A percentile compares a stretch with the other conserved stretches of the same genome.
Evolutionary conservation across 2,797 vertebrate genomes (phyloP).

Genomic region (Melanotaenia nigrans): DNA sequence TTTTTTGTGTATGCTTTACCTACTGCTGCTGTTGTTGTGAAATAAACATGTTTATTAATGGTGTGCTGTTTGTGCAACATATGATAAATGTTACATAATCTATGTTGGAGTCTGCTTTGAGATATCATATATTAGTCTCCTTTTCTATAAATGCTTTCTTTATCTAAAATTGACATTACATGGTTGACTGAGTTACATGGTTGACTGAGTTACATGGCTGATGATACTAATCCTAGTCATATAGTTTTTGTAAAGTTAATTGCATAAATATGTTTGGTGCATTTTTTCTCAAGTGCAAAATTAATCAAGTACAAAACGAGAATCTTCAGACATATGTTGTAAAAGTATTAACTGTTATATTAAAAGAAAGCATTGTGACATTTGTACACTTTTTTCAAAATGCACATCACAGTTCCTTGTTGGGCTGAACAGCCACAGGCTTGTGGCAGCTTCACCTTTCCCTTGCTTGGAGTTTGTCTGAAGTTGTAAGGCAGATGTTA

Average conservation of each 20-base stretch:
- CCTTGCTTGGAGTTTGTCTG: conserved; percentile 16
- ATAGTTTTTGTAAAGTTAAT: conserved; percentile 32
- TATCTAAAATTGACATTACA: conserved; percentile 24
- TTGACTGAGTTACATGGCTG: conserved; percentile 30
- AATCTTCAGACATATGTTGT: conserved; percentile 58
- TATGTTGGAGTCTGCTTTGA: conserved; percentile 27
- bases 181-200: conserved; percentile 29
- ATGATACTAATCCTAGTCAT: conserved; percentile 29
- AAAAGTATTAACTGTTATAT: conserved; percentile 35
- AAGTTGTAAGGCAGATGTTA: conserved; percentile 38
- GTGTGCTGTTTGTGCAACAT: conserved; percentile 7
- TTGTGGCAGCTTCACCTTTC: conserved; percentile 24
- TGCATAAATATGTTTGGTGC: conserved; percentile 78
- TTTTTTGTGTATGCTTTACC: conserved; percentile 2
- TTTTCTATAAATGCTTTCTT: conserved; percentile 51
- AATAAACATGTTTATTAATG: background rate
- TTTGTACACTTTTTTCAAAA: conserved; percentile 32
- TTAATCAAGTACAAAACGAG: conserved; percentile 60
- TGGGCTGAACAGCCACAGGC: conserved; percentile 6
- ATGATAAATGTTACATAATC: background rate
- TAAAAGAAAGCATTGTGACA: conserved; percentile 21
- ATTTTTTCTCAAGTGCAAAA: conserved; percentile 77
- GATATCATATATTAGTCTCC: conserved; percentile 73
- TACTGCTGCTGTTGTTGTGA: background rate
- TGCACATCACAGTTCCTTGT: conserved; percentile 22